Evolutionary conservation across 2,113 vertebrate genomes (phyloP).

Genomic region (Percina caprodes): DNA sequence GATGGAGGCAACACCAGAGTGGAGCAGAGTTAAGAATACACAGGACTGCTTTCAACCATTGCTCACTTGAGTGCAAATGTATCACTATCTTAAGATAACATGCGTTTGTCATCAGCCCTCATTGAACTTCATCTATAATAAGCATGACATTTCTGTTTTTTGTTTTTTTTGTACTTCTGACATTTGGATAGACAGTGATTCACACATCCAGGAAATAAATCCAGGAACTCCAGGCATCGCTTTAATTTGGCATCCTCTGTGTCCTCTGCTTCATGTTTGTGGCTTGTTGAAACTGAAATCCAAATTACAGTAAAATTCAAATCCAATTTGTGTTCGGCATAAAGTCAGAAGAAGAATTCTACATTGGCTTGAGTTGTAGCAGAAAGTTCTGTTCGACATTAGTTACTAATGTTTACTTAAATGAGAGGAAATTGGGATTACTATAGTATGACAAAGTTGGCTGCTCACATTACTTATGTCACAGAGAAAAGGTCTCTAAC

Average conservation of each 20-base stretch:
- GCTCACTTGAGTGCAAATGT: conserved; percentile 63
- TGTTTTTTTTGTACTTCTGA: conserved; percentile 26
- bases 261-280: conserved; percentile 65
- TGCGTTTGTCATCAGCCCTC: conserved; percentile 62
- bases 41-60: conserved; percentile 56
- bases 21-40: conserved; percentile 74
- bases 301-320: conserved; percentile 61
- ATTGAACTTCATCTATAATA: conserved; percentile 55
- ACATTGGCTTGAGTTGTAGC: conserved; percentile 57
- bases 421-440: conserved; percentile 56
- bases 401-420: conserved; percentile 45
- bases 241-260: conserved; percentile 44
- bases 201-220: conserved; percentile 26
- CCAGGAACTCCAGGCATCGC: conserved; percentile 34
- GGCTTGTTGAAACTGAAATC: conserved; percentile 57
- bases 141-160: conserved; percentile 33
- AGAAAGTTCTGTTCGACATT: conserved; percentile 47
- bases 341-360: conserved; percentile 54
- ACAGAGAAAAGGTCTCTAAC: background rate
- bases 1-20: conserved; percentile 76
- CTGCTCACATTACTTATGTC: background rate
- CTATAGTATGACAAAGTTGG: background rate
- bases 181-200: conserved; percentile 41
- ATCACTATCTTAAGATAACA: conserved; percentile 63
- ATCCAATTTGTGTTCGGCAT: conserved; percentile 61